Base-by-base conservation (phyloP, 2,888 invertebrate genomes). In the Lampropteryx suffumata region DNA sequence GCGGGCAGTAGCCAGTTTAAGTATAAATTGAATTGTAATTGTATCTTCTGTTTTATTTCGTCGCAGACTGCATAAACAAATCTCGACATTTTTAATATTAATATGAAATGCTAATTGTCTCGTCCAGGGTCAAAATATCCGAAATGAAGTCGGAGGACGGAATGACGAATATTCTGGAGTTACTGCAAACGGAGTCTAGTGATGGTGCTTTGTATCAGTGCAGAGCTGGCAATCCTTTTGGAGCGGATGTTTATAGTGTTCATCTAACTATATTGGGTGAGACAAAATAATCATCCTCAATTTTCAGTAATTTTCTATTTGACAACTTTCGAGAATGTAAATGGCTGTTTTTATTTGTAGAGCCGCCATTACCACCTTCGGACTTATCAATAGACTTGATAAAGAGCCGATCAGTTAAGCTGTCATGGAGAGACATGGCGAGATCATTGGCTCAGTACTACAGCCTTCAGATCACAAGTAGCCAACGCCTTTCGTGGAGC, bases 201-300 rank as follows among this genome's bases (percentile, higher is more conserved):
- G 90, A 91, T 37, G 89, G 84, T 29, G 90, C 90, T 0, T 56
- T 87, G 30, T 91, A 90, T 52, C 87, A 90, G 52, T 91, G 91
- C 49, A 78, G 87, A 59, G 91, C 91, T 12, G 87, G 87, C 0
- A 91, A 91, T 47, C 89, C 90, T 0, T 90, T 79, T 43, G 91
- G 91, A 30, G 88, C 89, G 11, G 89, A 89, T 28, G 77, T 85
- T 1, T 89, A 76, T 49, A 85, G 74, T 29, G 83, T 88, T 0
- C 63, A 82, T 45, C 78, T 91, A 8, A 87, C 77, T 50, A 90
- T 91, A 66, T 65, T 90, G 50, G 90, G 91, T 90, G 66, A 75
- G 68, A 2, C 17, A 17, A 17, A 17, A 17, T 17, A 3, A 24
- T 21, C 26, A 41, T 12, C 41, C 32, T 32, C n/a, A 12, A 36